phyloP scores from a whole-genome alignment of 1,140 invertebrate genomes.

The Mycetomoellerius zeteki region DNA sequence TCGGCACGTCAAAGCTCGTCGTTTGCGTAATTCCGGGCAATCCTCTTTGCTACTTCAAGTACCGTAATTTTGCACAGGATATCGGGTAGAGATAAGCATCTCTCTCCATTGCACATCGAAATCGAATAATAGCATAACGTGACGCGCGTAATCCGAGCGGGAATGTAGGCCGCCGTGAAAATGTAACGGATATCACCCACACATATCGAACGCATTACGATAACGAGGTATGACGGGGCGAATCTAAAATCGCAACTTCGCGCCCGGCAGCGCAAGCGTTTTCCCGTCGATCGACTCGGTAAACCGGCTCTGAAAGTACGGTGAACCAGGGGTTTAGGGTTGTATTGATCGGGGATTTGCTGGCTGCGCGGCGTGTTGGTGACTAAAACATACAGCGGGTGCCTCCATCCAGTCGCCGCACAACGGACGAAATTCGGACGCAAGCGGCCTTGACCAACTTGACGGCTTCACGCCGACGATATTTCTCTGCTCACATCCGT shows the following conservation, averaged over 20 bases:
- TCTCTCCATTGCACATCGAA: not conserved
- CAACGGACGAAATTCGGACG: conserved; percentile 65
- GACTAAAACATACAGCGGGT: conserved; percentile 72
- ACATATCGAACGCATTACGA: conserved; percentile 28
- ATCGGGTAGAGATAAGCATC: conserved; percentile 43
- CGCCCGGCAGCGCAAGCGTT: conserved; percentile 67
- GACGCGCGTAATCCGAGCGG: conserved; percentile 10
- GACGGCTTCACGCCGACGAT: not conserved
- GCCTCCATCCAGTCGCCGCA: conserved; percentile 70
- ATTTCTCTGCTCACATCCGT: not conserved
- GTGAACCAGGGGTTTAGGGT: conserved; percentile 80
- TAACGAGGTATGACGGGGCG: conserved; percentile 26
- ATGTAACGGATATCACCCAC: not conserved
- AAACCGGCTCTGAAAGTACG: conserved; percentile 82
- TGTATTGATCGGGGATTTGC: conserved; percentile 81
- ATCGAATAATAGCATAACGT: conserved; percentile 24
- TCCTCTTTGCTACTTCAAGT: conserved; percentile 49
- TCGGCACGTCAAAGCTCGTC: conserved; percentile 36
- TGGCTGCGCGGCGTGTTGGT: conserved; percentile 75
- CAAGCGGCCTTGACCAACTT: conserved; percentile 52
- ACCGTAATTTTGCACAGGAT: conserved; percentile 41
- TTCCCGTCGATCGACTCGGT: conserved; percentile 72
- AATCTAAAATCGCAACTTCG: conserved; percentile 59
- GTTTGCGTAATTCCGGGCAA: conserved; percentile 47
- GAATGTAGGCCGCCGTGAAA: conserved; percentile 1